Evolutionary conservation across 2,797 vertebrate genomes (phyloP).

Genomic region (Xerus rutilus): DNA sequence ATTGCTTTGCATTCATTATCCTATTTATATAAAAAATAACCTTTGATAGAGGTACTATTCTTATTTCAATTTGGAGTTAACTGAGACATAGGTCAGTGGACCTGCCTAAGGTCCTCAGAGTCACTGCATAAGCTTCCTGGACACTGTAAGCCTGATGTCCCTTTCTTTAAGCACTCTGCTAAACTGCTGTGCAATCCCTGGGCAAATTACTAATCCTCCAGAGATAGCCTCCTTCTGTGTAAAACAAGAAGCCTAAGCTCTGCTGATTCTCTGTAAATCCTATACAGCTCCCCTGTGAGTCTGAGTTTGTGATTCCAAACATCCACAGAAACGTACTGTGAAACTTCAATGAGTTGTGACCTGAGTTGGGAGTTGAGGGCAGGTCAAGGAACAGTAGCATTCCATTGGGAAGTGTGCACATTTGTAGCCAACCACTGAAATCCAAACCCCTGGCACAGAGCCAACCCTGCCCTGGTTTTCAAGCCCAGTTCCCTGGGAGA

Average conservation of each 20-base stretch:
- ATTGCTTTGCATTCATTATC: background rate
- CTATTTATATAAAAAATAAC: background rate
- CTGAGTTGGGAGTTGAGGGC: background rate
- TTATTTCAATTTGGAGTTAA: background rate
- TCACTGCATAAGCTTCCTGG: background rate
- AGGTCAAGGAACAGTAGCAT: background rate
- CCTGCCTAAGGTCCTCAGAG: background rate
- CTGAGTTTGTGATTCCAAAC: background rate
- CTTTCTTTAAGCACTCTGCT: background rate
- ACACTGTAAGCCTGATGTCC: background rate
- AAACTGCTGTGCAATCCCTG: background rate
- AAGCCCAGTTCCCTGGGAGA: background rate
- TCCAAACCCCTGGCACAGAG: background rate
- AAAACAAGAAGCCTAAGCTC: background rate
- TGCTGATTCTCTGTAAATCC: background rate
- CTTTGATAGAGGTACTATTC: background rate
- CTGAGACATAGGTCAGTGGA: background rate
- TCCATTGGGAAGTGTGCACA: background rate
- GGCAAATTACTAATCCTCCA: slow-evolving; percentile 1
- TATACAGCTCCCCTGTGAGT: background rate
- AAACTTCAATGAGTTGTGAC: background rate
- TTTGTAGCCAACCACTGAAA: slow-evolving; percentile 45
- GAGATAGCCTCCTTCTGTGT: background rate
- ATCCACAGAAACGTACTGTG: background rate
- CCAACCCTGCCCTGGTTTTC: background rate